Conservation (phyloP, 2,888 invertebrate species). For the Loripinus fragilis region DNA sequence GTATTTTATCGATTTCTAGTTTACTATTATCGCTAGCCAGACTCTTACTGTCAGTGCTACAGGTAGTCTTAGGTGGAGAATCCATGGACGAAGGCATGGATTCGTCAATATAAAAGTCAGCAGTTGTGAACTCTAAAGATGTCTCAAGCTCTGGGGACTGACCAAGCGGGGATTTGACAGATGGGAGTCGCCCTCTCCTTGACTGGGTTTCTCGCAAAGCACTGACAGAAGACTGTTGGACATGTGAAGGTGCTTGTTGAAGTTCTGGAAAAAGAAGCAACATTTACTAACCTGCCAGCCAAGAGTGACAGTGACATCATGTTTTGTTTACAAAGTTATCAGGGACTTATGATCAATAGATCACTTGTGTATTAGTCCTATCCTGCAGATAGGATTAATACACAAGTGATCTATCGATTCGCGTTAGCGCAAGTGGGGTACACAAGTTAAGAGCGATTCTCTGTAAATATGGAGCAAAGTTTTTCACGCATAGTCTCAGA, state of each 20-base stretch:
- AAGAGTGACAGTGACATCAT: too few relatives aligned
- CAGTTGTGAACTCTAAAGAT: slow-evolving; percentile 89
- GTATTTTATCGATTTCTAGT: slow-evolving; percentile 56
- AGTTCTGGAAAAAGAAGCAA: too few relatives aligned
- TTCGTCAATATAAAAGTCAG: slow-evolving; percentile 95
- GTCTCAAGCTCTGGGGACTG: slow-evolving; percentile 74
- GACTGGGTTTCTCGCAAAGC: slow-evolving; percentile 15
- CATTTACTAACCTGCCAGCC: too few relatives aligned
- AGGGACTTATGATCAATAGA: too few relatives aligned
- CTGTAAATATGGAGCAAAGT: too few relatives aligned
- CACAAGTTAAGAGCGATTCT: too few relatives aligned
- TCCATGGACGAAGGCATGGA: slow-evolving; percentile 92
- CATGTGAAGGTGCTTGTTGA: not conserved
- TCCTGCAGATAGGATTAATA: too few relatives aligned
- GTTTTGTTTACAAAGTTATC: too few relatives aligned
- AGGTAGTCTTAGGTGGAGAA: slow-evolving; percentile 76
- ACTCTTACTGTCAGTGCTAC: slow-evolving; percentile 83
- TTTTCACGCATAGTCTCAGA: too few relatives aligned
- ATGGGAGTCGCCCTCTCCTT: slow-evolving; percentile 33
- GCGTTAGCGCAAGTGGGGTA: too few relatives aligned
- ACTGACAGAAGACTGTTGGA: not conserved
- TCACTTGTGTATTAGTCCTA: too few relatives aligned
- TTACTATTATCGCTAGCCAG: slow-evolving; percentile 84
- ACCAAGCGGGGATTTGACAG: slow-evolving; percentile 50
- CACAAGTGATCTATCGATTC: too few relatives aligned